Base-by-base conservation (phyloP, 2,797 vertebrate genomes). In the Streptopelia turtur region DNA sequence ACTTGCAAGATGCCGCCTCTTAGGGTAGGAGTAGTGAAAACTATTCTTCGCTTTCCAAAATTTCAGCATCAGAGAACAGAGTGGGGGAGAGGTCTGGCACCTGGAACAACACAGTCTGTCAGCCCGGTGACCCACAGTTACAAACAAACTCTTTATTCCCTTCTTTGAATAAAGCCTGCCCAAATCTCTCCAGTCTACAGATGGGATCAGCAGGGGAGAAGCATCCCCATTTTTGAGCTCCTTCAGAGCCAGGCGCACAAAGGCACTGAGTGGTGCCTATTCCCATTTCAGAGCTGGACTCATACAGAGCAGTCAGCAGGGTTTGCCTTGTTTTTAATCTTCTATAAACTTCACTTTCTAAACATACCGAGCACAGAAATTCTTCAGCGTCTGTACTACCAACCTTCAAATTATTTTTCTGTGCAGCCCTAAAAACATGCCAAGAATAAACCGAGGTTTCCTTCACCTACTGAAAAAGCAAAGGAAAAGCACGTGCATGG, bases 371-470 rank as follows among this genome's bases (percentile, higher is more conserved):
- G 82, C 70, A 71, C 25, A 81, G n/a, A 31, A 89, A 45, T 13
- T 6, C 22, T 65, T 39, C 65, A 22, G 37, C 13, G 14, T 23
- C 71, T 39, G 8, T 30, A 22, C 27, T 45, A 33, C 24, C 61
- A 86, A 27, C 35, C 30, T 37, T 27, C 25, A 43, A 53, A 55
- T 41, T 35, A 11, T 60, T 76, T 63, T 78, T 76, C 27, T 37
- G 14, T 4, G 2, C 65, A 86, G 20, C n/a, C 35, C 37, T 91
- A 30, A 49, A 71, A 80, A 68, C 14, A 31, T 0, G 3, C 30
- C n/a, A 56, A 88, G 93, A 90, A 87, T 41, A 70, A 75, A 55
- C 33, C 3, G 35, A 68, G 16, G 12, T 25, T 95, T 52, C 72
- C 14, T 24, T 13, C 3, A 2, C n/a, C 28, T 63, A 27, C 2